These are phyloP conservation scores for Orthonevra nobilis DNA, from an alignment of 2,888 invertebrate species.

Conservation along the genomic window DNA sequence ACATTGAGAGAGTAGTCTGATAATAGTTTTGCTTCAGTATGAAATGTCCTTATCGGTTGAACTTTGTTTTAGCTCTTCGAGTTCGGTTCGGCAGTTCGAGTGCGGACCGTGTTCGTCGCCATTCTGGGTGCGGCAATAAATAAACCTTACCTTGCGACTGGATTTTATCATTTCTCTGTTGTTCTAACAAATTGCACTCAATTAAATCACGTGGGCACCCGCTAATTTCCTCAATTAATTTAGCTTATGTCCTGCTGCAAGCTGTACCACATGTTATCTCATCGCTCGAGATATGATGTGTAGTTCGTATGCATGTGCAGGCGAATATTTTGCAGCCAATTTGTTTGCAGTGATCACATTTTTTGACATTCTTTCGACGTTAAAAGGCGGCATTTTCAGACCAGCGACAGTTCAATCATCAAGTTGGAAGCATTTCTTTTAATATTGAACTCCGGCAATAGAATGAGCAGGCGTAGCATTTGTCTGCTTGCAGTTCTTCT, in stretches of 20 bases:
- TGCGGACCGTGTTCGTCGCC: slow-evolving; percentile 1
- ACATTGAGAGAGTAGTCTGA: slow-evolving; percentile 7
- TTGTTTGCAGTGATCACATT: too few relatives aligned
- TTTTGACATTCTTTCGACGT: too few relatives aligned
- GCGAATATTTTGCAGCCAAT: not conserved
- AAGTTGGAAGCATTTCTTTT: too few relatives aligned
- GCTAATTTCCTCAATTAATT: slow-evolving; percentile 69
- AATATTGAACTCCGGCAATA: too few relatives aligned
- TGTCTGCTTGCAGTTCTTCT: too few relatives aligned
- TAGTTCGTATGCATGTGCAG: not conserved
- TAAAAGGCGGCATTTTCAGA: too few relatives aligned
- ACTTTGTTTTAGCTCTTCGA: slow-evolving; percentile 31
- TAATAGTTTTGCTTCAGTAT: slow-evolving; percentile 58
- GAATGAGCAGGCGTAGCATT: too few relatives aligned
- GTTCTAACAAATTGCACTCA: too few relatives aligned
- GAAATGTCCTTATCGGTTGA: slow-evolving; percentile 44
- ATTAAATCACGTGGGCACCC: slow-evolving; percentile 70
- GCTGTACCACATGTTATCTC: slow-evolving; percentile 25
- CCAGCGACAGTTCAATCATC: too few relatives aligned
- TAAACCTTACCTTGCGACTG: slow-evolving; percentile 15
- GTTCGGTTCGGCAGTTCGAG: slow-evolving; percentile 41
- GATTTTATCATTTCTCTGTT: slow-evolving; percentile 24
- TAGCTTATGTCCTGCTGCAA: slow-evolving; percentile 25
- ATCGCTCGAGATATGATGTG: slow-evolving; percentile 29
- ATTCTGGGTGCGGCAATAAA: slow-evolving; percentile 23